Base-by-base conservation (phyloP, 2,888 invertebrate species). In the Cyclophora albipunctata region DNA sequence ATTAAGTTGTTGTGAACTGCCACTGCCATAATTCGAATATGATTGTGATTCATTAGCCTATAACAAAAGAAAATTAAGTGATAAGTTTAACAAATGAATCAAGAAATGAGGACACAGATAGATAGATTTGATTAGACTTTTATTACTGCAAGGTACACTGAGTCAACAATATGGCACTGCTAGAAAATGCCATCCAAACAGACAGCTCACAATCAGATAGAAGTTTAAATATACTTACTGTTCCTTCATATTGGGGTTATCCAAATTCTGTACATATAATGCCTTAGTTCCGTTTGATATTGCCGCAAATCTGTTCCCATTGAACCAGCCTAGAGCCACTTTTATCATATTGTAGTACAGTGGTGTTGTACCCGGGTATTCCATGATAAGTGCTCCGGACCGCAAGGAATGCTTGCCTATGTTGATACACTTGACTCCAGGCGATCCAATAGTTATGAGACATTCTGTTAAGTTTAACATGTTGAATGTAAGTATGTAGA, bases 251-350 rank as follows among this genome's bases (percentile, higher is more conserved):
- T 81, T 75, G 41, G 82, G 79, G 50, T 79, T 67, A 6, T 70
- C 58, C 46, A 87, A 60, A 62, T 86, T 83, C 59, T 86, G 88
- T 42, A 89, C 71, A 48, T 65, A 78, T 34, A 89, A 59, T 47
- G 50, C 64, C 57, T 71, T 76, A 1, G 81, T 78, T 40, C 84
- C 87, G 69, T 87, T 86, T 34, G 71, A 67, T 33, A 89, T 63
- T 6, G 86, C 88, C 44, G 79, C 89, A 76, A 77, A 84, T 62
- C 69, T 72, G 20, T 83, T 78, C 34, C 78, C 76, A 46, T 81
- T 69, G 51, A 74, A 82, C 66, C 72, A 73, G 4, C 89, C 89
- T n/a, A 89, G 52, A 0, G 85, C 73, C 0, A 86, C 81, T 48
- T 69, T 66, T 5, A 85, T 58, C 58, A 85, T 57, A 3, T 71